Evolutionary conservation across 2,888 invertebrate genomes (phyloP), one percentile per base, ranked within the genome.

Genomic region (Andrena bucephala): DNA sequence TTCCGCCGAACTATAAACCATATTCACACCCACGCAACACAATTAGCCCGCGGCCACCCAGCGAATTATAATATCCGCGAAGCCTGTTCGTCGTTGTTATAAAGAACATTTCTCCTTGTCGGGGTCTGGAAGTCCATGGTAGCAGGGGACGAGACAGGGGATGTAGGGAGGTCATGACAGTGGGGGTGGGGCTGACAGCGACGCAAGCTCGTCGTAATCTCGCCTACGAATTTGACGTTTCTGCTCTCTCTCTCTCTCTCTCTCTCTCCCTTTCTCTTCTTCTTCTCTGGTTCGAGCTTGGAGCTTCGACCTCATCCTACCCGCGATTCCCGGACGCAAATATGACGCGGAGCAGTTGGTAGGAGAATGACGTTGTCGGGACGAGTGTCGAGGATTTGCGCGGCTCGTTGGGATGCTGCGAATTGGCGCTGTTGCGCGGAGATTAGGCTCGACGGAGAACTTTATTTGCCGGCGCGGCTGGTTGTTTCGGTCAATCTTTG

Each of bases 11-110:
- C 93, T 93, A 92, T 93, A 93, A 93, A 93, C 93, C 92, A 93
- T 93, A 93, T 93, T 93, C 93, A 90, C 93, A 92, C 93, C 93
- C 93, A 93, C 93, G 93, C 93, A 91, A 92, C 92, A 92, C 92
- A 93, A 93, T 93, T 93, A 93, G 92, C 93, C 90, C 89, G 73
- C 88, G 89, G 87, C 87, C 90, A 89, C 88, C 90, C 89, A 87
- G 89, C 88, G 90, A 91, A 93, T 92, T 91, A 92, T 91, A 92
- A 92, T 92, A 90, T 90, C 87, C 87, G 73, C 85, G 81, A 73
- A 29, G 68, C 71, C 48, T 42, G 70, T 24, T 54, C 20, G 74
- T 59, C 59, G 70, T 24, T 6, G 50, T 31, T 5, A 70, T 65
- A 48, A 63, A 60, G 60, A 77, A 54, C 60, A 50, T 54, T 24